Evolutionary conservation across 2,888 invertebrate species (phyloP).

Genomic region (Flexamia atlantica): DNA sequence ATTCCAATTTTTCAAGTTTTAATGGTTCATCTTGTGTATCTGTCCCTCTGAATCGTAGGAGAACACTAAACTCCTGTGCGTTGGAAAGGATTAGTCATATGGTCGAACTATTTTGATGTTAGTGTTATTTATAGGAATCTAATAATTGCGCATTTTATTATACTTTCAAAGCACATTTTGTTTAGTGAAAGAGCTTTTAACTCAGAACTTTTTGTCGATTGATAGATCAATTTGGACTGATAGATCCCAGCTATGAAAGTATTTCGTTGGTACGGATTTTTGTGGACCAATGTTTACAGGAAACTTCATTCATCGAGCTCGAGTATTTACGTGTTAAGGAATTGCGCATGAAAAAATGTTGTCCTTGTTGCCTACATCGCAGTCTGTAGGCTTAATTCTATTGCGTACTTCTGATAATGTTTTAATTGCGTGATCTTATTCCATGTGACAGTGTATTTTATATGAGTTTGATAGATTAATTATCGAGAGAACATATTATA

Average conservation of each 20-base stretch:
- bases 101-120: slow-evolving; percentile 68
- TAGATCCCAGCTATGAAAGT: slow-evolving; percentile 58
- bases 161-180: slow-evolving; percentile 67
- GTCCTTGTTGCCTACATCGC: slow-evolving; percentile 73
- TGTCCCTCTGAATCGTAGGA: background rate
- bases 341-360: slow-evolving; percentile 75
- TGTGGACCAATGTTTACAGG: slow-evolving; percentile 67
- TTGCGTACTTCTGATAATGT: slow-evolving; percentile 41
- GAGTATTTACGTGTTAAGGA: slow-evolving; percentile 72
- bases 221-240: background rate
- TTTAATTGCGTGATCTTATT: slow-evolving; percentile 30
- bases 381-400: slow-evolving; percentile 58
- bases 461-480: background rate
- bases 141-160: slow-evolving; percentile 67
- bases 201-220: slow-evolving; percentile 9
- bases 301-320: slow-evolving; percentile 72
- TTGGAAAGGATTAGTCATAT: slow-evolving; percentile 16
- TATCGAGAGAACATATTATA: background rate
- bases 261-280: slow-evolving; percentile 61
- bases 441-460: slow-evolving; percentile 4
- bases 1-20: slow-evolving; percentile 69
- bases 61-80: background rate
- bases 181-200: slow-evolving; percentile 35
- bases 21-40: slow-evolving; percentile 62
- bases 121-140: slow-evolving; percentile 67